phyloP scores from a whole-genome alignment of 92 coral and sea anemone species.

The Blastomussa wellsi region DNA sequence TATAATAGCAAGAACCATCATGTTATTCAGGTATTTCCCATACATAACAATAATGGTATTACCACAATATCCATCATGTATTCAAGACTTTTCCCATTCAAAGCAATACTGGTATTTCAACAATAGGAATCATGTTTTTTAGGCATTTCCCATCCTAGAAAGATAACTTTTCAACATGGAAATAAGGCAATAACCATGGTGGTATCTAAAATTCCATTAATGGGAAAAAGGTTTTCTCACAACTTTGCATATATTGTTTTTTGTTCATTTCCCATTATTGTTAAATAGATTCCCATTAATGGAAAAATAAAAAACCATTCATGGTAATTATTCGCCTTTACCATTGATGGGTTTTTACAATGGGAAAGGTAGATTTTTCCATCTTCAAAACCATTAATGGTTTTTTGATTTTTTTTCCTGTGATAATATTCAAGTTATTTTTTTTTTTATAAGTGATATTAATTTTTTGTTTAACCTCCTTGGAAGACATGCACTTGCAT shows the following conservation, averaged over 20 bases:
- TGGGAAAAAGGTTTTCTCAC: not conserved
- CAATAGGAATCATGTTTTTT: no score
- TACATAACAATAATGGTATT: no score
- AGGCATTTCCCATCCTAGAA: not conserved
- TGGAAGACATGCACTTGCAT: no score
- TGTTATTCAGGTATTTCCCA: no score
- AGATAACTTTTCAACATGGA: constrained; percentile 10
- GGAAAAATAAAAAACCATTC: not conserved
- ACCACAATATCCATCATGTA: no score
- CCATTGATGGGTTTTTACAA: constrained; percentile 34
- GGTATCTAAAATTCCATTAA: constrained; percentile 10
- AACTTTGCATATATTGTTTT: not conserved
- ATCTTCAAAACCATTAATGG: constrained; percentile 43
- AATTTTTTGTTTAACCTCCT: no score
- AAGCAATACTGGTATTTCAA: no score
- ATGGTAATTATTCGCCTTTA: constrained; percentile 41
- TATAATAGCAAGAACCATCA: no score
- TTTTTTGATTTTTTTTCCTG: constrained; percentile 7
- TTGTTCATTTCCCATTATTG: constrained; percentile 20
- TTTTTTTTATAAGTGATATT: no score
- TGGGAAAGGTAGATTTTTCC: constrained; percentile 27
- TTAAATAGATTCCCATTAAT: constrained; percentile 28
- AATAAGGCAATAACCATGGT: constrained; percentile 27
- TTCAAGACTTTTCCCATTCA: no score
- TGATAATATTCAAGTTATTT: no score